Conservation (phyloP, 2,113 vertebrate species). For the Gnathonemus echidnorhynchus region DNA sequence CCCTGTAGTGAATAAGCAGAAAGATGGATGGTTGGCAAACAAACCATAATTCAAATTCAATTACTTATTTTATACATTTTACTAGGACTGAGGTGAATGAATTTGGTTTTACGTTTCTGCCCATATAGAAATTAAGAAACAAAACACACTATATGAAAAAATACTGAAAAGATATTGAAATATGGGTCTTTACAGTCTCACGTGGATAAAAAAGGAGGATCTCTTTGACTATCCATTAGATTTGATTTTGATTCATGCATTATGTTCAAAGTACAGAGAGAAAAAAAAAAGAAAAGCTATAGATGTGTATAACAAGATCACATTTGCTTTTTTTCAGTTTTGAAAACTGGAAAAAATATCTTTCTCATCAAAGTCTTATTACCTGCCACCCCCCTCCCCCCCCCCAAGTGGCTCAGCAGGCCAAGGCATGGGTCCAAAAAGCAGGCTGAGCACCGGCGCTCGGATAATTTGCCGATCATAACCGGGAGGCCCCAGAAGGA, state of each 20-base stretch:
- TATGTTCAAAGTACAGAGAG: background rate
- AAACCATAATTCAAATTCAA: background rate
- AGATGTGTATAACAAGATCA: background rate
- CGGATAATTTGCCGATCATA: background rate
- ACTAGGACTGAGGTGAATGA: background rate
- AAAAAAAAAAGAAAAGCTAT: background rate
- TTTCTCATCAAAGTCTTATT: background rate
- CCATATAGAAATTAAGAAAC: background rate
- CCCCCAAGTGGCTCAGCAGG: background rate
- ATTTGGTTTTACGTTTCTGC: background rate
- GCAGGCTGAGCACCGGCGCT: background rate
- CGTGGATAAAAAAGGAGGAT: background rate
- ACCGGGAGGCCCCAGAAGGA: background rate
- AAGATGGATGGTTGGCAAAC: background rate
- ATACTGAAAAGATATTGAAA: background rate
- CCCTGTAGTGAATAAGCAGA: background rate
- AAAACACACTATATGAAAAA: background rate
- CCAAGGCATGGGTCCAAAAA: background rate
- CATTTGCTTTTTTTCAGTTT: background rate
- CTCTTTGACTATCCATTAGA: background rate
- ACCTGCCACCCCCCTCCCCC: conserved; percentile 21
- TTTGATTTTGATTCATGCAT: background rate
- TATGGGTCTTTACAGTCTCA: background rate
- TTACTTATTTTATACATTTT: background rate
- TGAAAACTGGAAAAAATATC: background rate